These are phyloP conservation scores for Pipistrellus kuhlii DNA, from an alignment of 2,797 vertebrate genomes.

Conservation along the genomic window DNA sequence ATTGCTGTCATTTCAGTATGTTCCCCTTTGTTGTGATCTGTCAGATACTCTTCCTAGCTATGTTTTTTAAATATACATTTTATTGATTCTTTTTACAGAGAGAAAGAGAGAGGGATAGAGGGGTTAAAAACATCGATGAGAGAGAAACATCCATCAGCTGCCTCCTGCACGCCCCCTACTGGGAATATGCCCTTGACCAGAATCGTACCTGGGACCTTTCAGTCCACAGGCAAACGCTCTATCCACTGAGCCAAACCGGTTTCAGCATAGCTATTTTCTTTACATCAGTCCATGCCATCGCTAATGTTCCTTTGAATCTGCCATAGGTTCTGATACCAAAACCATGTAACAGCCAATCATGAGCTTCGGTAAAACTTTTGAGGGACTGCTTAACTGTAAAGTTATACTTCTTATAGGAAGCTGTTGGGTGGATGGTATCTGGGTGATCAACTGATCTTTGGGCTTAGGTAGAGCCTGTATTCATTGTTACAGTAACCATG, in stretches of 20 bases:
- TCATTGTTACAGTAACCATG: background rate
- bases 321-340: constrained; percentile 10
- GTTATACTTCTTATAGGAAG: background rate
- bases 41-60: background rate
- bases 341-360: constrained; percentile 5
- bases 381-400: background rate
- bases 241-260: too few species aligned
- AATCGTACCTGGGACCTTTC: too few species aligned
- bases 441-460: background rate
- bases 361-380: background rate
- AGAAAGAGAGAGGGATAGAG: too few species aligned
- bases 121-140: too few species aligned
- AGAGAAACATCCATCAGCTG: too few species aligned
- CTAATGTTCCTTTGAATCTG: background rate
- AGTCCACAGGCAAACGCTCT: too few species aligned
- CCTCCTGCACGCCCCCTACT: too few species aligned
- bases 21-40: background rate
- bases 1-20: background rate
- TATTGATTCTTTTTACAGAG: too few species aligned
- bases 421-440: background rate
- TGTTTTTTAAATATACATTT: background rate
- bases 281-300: background rate
- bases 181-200: too few species aligned
- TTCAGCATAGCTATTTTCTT: background rate
- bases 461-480: background rate